Evolutionary conservation across 2,888 invertebrate genomes (phyloP), one percentile per base, ranked within the genome.

Genomic region (Xestia ashworthii): DNA sequence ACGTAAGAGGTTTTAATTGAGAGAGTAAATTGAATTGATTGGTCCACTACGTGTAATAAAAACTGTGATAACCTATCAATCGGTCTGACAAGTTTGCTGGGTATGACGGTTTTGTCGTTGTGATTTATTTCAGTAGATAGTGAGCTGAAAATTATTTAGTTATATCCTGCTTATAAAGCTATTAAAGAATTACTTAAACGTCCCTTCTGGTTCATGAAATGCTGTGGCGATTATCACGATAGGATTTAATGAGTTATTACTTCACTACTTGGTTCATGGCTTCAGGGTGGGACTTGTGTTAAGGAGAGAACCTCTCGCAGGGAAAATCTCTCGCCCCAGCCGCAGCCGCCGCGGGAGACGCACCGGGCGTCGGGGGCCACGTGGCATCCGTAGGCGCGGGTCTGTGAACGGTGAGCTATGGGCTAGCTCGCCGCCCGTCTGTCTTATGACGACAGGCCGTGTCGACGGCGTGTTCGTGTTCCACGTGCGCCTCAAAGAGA

Each of bases 1-100:
- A 50, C 25, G 62, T 62, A 70, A 66, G 38, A 68, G 69, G 53
- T 62, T 82, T 71, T 81, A 82, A 82, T 81, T 82, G 67, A 48
- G 65, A 46, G 38, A 53, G 81, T 80, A 19, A 60, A 53, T 60
- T 81, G 32, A 66, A 41, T 53, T 58, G 67, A 66, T 22, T 71
- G 44, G 46, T 74, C 12, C 46, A n/a, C 48, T 25, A 19, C 4
- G 8, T 19, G 60, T 46, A 62, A 75, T n/a, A 53, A 32, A 64
- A 71, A 48, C 32, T 64, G 53, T 46, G 46, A 55, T 64, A 65
- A 44, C 65, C n/a, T 64, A 62, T 25, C 46, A 71, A 53, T 62
- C 14, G 16, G 38, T 38, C 53, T 78, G 22, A 5, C n/a, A 25
- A 19, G 55, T 44, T 12, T n/a, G 46, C 41, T 41, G 16, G 19